A percentile compares a stretch with the other conserved stretches of the same genome.
These are phyloP conservation scores for Ardeotis arabs DNA, from an alignment of 2,113 vertebrate genomes.

Conservation along the genomic window DNA sequence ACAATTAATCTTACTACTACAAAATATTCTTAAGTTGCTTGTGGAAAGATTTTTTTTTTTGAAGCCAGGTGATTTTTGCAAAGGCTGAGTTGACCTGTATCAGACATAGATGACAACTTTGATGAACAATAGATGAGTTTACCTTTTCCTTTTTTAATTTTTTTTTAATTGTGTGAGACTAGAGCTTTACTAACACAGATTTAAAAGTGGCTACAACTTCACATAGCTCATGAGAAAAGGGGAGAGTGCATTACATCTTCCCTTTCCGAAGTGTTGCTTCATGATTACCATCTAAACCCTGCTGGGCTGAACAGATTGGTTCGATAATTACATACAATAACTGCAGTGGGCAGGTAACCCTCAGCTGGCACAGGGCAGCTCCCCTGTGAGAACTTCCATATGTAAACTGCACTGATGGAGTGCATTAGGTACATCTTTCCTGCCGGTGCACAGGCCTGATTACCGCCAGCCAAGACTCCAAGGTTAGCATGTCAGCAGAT, in stretches of 20 bases:
- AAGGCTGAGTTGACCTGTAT: neutral
- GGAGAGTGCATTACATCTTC: constrained; percentile 77
- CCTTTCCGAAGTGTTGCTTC: constrained; percentile 91
- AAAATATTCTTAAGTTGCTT: neutral
- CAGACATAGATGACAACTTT: neutral
- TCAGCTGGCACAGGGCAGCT: constrained; percentile 90
- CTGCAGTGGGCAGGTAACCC: constrained; percentile 92
- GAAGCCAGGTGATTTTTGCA: neutral
- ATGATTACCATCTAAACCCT: constrained; percentile 91
- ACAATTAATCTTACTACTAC: neutral
- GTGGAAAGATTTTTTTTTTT: neutral
- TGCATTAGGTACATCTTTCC: constrained; percentile 81
- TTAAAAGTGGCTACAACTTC: constrained; percentile 60
- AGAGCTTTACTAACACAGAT: constrained; percentile 46
- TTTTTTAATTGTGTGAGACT: constrained; percentile 2
- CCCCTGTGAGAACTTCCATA: constrained; percentile 92
- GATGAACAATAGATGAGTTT: neutral
- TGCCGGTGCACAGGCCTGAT: constrained; percentile 82
- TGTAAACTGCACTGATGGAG: constrained; percentile 89
- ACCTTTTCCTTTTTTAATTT: neutral
- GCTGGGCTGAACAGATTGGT: constrained; percentile 99
- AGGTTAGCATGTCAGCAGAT: constrained; percentile 89
- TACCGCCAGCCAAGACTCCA: constrained; percentile 83
- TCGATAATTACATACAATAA: constrained; percentile 99
- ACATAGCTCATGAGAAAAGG: constrained; percentile 60